Evolutionary conservation across 2,797 vertebrate genomes (phyloP), one percentile per base, ranked within the genome.

Genomic region (Pogoniulus pusillus): DNA sequence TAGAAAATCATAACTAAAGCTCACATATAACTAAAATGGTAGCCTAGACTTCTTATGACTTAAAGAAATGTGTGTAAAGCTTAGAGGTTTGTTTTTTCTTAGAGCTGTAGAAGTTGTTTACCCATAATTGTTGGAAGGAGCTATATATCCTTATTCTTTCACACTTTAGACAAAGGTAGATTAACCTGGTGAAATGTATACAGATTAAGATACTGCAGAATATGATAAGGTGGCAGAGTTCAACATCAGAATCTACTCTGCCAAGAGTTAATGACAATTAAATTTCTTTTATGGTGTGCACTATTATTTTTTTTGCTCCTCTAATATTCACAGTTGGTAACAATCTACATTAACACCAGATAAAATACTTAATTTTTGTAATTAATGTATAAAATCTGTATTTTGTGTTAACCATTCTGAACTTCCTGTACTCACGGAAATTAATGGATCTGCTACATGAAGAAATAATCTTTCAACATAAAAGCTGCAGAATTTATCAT

Each of bases 41-140:
- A 43, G 10, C 59, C 37, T 47, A 49, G 30, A 32, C 12, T 14
- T 78, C 55, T 29, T 41, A 41, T 45, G 34, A 41, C 17, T 60
- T 60, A 34, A n/a, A 30, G 37, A 64, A 32, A 41, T 15, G 2
- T 39, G 47, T 49, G 23, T 49, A 49, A 49, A 49, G 22, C 47
- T 49, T 49, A 49, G 12, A 13, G n/a, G 8, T 20, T 34, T 3
- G n/a, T 64, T 70, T 41, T 45, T 20, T 8, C 23, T 17, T 69
- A 15, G 5, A 83, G 47, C 15, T 57, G 3, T 73, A 55, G 32
- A n/a, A 15, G 5, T n/a, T 34, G 65, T 66, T 66, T 66, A 39
- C 3, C 12, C 1, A 1, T n/a, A 35, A 30, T 10, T 4, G 14
- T 19, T 19, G 10, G 15, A 53, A 34, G 10, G 8, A 10, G 6